Base-by-base conservation (phyloP, 2,113 vertebrate species). In the Phrynosoma platyrhinos region DNA sequence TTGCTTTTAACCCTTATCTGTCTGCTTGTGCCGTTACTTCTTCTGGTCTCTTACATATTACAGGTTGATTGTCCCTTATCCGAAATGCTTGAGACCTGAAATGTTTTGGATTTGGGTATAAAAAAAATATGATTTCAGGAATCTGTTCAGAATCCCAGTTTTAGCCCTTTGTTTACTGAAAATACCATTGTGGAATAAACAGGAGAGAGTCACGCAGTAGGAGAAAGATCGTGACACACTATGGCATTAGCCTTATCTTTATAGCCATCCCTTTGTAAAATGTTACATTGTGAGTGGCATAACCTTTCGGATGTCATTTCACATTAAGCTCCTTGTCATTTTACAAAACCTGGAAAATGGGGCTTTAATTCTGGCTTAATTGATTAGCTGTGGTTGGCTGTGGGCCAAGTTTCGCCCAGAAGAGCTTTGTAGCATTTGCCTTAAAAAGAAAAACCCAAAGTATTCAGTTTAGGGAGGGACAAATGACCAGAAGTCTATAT, bases 171-270 rank as follows among this genome's bases (percentile, higher is more conserved):
- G 14, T 55, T 68, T 78, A 53, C 36, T 71, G 9, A 10, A 0
- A 8, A 5, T n/a, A 7, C 30, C 2, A 3, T 3, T 18, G 77
- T 5, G 7, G 10, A 66, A 32, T 47, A 42, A 78, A 68, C 30
- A 78, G 32, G 18, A 52, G 32, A 27, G 47, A 47, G 55, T 58
- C 23, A 16, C 40, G 21, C 6, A 8, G 14, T 23, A 27, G 40
- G 23, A 40, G 0, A 3, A 0, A 5, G 25, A 79, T 42, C 62
- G 20, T 32, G 0, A 5, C 13, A 9, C 23, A 0, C 52, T 4
- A 0, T 47, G 12, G 5, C 0, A n/a, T 86, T 30, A 1, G 1
- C 55, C 10, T 20, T 0, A 16, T 2, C 14, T 1, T 0, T 30
- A 47, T 52, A n/a, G 74, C 42, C 0, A 21, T 30, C 30, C 10